Evolutionary conservation across 2,888 invertebrate species (phyloP), one percentile per base, ranked within the genome.

Genomic region (Cybosia mesomella): DNA sequence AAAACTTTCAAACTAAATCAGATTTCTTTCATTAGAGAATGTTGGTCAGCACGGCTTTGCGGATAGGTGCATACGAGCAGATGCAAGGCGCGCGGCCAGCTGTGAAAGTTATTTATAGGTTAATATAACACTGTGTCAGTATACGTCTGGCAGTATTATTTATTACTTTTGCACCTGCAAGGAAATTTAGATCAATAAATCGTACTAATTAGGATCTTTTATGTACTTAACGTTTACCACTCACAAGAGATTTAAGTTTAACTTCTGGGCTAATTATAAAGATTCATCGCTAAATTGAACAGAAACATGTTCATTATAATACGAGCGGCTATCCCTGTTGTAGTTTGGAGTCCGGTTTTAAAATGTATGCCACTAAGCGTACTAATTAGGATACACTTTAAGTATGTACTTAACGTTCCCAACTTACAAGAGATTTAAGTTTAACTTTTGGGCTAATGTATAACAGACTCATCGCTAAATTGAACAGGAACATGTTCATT

Each of bases 51-150:
- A 13, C 2, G 34, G 21, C 7, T 34, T 11, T 21, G 21, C 59
- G 53, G 5, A 22, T 65, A 49, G 64, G 60, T 64, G 67, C 58
- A 57, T 58, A 63, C 68, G 59, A 10, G 32, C 10, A 32, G 39
- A 66, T 34, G 60, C 68, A 61, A 28, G 24, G 67, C 77, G 72
- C 67, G 61, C 59, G 34, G 62, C 74, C 73, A 57, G 64, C 64
- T 64, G 75, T 68, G 74, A 77, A 80, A 70, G 72, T 76, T 79
- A 81, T 83, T 83, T 82, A 83, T 79, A 73, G 77, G 72, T 71
- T 70, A 73, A 66, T 66, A 60, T 71, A 67, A 74, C 61, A 75
- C 58, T 57, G 54, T 68, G 62, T 28, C 67, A 69, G 59, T 58
- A 15, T 53, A 74, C 57, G 53, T 72, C 53, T 73, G 75, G 69